A percentile compares a stretch with the other conserved stretches of the same genome.
Evolutionary conservation across 2,888 invertebrate species (phyloP).

Genomic region (Platerodrilus igneus): DNA sequence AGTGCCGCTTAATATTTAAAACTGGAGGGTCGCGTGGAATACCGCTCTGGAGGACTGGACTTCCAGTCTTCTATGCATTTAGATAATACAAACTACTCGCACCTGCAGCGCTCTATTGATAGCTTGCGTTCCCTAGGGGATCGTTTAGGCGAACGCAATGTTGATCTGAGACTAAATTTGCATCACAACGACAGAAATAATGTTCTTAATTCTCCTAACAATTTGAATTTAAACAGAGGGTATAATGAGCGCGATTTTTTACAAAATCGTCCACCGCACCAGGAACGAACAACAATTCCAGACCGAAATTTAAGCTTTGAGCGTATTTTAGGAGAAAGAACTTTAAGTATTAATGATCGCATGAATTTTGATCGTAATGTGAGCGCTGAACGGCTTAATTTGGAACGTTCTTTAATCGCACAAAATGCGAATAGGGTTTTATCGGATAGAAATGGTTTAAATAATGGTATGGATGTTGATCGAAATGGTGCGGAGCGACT

Average conservation of each 20-base stretch:
- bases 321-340: constrained; percentile 40
- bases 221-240: constrained; percentile 40
- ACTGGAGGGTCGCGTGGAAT: constrained; percentile 48
- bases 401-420: constrained; percentile 38
- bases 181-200: constrained; percentile 34
- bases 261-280: constrained; percentile 40
- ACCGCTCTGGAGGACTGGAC: constrained; percentile 46
- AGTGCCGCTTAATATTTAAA: constrained; percentile 17
- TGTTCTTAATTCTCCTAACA: constrained; percentile 12
- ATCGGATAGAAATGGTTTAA: constrained; percentile 40
- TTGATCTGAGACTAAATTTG: constrained; percentile 44
- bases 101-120: constrained; percentile 47
- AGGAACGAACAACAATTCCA: too few relatives aligned
- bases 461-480: constrained; percentile 23
- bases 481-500: constrained; percentile 25
- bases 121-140: constrained; percentile 46
- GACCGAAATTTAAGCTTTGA: constrained; percentile 39
- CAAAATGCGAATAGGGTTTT: constrained; percentile 37
- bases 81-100: constrained; percentile 42
- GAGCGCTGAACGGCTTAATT: constrained; percentile 40
- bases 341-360: constrained; percentile 36
- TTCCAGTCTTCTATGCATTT: constrained; percentile 45
- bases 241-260: constrained; percentile 31
- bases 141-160: constrained; percentile 45
- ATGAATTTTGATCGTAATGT: constrained; percentile 30